These are phyloP conservation scores for Saxidomus purpurata DNA, from an alignment of 1,140 invertebrate species.

Conservation along the genomic window DNA sequence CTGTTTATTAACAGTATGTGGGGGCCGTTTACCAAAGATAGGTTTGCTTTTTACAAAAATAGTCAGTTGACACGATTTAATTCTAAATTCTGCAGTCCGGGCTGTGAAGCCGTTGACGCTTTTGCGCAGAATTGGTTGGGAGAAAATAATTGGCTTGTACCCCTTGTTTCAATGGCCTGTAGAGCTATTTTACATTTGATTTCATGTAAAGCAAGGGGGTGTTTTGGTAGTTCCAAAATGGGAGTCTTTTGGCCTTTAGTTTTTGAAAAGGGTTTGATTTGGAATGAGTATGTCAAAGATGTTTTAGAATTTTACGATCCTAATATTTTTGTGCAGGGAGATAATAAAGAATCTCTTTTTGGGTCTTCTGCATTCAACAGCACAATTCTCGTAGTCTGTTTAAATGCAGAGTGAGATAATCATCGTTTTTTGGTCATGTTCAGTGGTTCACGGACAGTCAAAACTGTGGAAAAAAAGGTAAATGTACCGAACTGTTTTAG, in stretches of 20 bases:
- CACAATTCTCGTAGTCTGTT: neutral
- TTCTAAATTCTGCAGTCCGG: constrained; percentile 39
- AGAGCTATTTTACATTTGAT: neutral
- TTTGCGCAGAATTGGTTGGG: neutral
- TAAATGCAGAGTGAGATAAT: neutral
- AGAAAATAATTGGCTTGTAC: constrained; percentile 55
- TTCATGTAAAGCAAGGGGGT: neutral
- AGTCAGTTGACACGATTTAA: neutral
- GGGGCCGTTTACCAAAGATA: constrained; percentile 31
- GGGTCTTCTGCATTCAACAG: neutral
- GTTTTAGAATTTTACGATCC: neutral
- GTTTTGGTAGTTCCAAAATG: constrained; percentile 31
- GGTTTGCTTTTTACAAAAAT: constrained; percentile 23
- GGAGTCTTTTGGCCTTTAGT: constrained; percentile 53
- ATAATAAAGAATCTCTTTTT: neutral
- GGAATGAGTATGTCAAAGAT: neutral
- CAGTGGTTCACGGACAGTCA: too few species aligned
- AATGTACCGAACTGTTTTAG: too few species aligned
- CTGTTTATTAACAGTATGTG: neutral
- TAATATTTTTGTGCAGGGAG: neutral
- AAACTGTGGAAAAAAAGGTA: too few species aligned
- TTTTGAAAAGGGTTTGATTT: neutral
- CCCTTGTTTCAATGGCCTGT: neutral
- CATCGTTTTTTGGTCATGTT: too few species aligned
- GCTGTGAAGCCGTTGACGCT: constrained; percentile 6